Base-by-base conservation (phyloP, 2,113 vertebrate species). In the Myotis brandtii region DNA sequence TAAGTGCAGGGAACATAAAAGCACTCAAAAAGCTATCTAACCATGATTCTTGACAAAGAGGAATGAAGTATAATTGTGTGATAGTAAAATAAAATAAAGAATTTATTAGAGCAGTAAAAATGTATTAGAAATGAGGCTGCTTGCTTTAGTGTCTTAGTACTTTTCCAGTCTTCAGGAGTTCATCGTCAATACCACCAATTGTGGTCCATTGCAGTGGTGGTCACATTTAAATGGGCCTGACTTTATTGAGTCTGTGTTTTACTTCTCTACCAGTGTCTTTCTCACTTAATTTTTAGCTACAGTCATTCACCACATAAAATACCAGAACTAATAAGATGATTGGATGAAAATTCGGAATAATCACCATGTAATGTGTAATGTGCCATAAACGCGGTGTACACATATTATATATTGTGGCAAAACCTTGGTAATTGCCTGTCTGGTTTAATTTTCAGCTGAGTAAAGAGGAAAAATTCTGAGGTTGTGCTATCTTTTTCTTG, bases 391-490 rank as follows among this genome's bases (percentile, higher is more conserved):
- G 88, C 1, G 43, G 93, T 66, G 52, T 64, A 70, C 70, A 9
- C 89, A 94, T 85, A 96, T 96, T 89, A 93, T 91, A 70, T 94
- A 91, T 93, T 95, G 96, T 85, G 76, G 93, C 93, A 96, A 97
- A 96, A 96, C 80, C 89, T 92, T 96, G 73, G 97, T 93, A 97
- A 98, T 97, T 97, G 96, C 91, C 89, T 79, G 93, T 92, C 96
- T 97, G 97, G 96, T 96, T 96, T 93, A 90, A 97, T 97, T 97
- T 98, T 97, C 95, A 97, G 97, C 97, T 98, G 97, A 98, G 93
- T 94, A 94, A 95, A 96, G 96, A 96, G 97, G 66, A 98, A 97
- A 97, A 84, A 25, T 82, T 95, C 93, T 69, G 96, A 95, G 97
- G 91, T 43, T 94, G 72, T 88, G 59, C 89, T 96, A 92, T 95